Evolutionary conservation across 2,888 invertebrate genomes (phyloP).

Genomic region (Sphaerophoria rueppellii): DNA sequence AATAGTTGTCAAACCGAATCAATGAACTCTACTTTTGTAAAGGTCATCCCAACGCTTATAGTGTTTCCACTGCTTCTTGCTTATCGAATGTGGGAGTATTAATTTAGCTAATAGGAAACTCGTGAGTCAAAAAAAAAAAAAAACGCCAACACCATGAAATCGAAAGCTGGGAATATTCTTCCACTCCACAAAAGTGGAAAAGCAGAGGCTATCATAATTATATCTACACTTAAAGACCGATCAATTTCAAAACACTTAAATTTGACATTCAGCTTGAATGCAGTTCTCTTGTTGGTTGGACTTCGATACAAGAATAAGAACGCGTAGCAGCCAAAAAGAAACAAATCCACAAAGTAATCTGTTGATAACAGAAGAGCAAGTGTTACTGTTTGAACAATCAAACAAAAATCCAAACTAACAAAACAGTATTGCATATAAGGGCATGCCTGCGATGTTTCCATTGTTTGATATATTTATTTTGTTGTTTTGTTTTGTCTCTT

Average conservation of each 20-base stretch:
- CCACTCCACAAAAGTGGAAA: too few species aligned
- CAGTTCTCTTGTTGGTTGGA: too few species aligned
- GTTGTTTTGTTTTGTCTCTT: not conserved
- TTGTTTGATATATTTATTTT: not conserved
- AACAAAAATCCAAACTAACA: not conserved
- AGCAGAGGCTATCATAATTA: too few species aligned
- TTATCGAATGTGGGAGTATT: constrained; percentile 1
- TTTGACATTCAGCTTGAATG: too few species aligned
- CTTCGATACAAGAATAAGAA: too few species aligned
- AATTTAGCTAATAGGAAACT: not conserved
- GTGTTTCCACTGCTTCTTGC: too few species aligned
- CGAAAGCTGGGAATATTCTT: too few species aligned
- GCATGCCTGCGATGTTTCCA: constrained; percentile 4
- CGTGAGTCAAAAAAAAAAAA: not conserved
- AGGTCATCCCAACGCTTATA: not conserved
- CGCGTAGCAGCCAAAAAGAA: too few species aligned
- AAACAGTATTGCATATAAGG: constrained; percentile 14
- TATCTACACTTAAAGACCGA: too few species aligned
- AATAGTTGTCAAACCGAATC: not conserved
- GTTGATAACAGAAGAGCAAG: not conserved
- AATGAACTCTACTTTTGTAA: not conserved
- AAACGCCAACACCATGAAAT: too few species aligned
- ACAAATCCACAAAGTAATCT: not conserved
- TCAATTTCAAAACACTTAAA: too few species aligned
- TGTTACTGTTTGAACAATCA: not conserved